These are phyloP conservation scores for Apistogramma diplotaenia DNA, from an alignment of 2,113 vertebrate species.

Conservation along the genomic window DNA sequence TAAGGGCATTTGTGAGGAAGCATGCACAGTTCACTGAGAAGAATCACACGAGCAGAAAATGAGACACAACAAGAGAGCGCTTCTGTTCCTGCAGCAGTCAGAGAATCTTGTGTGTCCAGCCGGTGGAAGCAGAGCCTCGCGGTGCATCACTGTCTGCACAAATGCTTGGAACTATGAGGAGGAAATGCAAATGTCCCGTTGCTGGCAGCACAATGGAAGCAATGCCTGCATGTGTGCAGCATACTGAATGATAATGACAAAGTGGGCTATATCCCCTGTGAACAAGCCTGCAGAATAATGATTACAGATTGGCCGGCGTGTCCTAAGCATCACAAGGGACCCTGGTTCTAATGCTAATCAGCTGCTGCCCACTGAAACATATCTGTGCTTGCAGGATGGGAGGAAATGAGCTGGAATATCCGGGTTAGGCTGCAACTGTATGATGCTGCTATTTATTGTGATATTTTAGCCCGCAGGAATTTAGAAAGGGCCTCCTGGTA, in stretches of 20 bases:
- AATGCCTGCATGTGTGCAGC: constrained; percentile 45
- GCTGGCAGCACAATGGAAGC: constrained; percentile 13
- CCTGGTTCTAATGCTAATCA: constrained; percentile 68
- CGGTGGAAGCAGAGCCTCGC: background rate
- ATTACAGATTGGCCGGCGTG: constrained; percentile 68
- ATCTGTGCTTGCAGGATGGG: constrained; percentile 25
- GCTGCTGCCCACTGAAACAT: constrained; percentile 42
- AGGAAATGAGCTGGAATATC: constrained; percentile 41
- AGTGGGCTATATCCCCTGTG: constrained; percentile 50
- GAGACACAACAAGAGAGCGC: background rate
- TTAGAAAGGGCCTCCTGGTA: background rate
- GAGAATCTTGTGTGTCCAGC: background rate
- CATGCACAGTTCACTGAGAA: background rate
- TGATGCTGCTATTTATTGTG: constrained; percentile 20
- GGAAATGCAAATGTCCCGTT: constrained; percentile 50
- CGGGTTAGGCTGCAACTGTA: constrained; percentile 33
- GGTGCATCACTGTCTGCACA: constrained; percentile 40
- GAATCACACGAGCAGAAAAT: background rate
- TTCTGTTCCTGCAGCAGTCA: background rate
- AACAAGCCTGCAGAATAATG: constrained; percentile 66
- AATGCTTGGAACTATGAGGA: background rate
- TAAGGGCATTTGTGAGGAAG: background rate
- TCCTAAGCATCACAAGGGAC: constrained; percentile 46
- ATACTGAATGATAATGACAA: constrained; percentile 59
- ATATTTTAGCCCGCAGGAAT: constrained; percentile 25